Conservation (phyloP, 2,113 vertebrate species). For the Dasyurus viverrinus region DNA sequence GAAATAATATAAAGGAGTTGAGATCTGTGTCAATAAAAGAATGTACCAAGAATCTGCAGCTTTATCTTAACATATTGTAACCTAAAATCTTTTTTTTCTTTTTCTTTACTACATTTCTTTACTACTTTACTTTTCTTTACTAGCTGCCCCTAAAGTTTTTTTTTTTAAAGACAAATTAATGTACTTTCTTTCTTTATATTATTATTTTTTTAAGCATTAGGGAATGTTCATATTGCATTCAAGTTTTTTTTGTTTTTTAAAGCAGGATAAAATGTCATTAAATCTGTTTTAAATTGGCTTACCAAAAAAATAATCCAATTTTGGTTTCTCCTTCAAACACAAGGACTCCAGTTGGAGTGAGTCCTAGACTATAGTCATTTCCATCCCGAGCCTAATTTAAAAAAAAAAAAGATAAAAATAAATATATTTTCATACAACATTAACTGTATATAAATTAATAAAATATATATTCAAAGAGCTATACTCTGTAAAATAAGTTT, state of each 20-base stretch:
- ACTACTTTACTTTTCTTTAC: no score
- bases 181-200: no score
- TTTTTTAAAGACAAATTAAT: no score
- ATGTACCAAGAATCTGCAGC: background rate
- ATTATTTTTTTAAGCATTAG: no score
- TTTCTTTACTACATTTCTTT: no score
- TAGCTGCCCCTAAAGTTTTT: no score
- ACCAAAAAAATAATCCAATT: constrained; percentile 99
- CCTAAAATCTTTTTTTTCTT: no score
- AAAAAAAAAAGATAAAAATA: constrained; percentile 45
- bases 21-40: background rate
- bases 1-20: background rate
- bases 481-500: constrained; percentile 31
- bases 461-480: constrained; percentile 43
- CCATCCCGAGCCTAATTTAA: constrained; percentile 93
- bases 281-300: constrained; percentile 65
- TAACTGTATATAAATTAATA: constrained; percentile 29
- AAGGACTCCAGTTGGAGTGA: constrained; percentile 98
- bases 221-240: no score
- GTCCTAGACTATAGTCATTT: constrained; percentile 97
- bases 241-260: no score
- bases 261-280: constrained; percentile 1
- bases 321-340: constrained; percentile 99
- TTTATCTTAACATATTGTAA: no score
- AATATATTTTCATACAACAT: constrained; percentile 31